Conservation (phyloP, 2,113 vertebrate species). For the Nicator chloris region DNA sequence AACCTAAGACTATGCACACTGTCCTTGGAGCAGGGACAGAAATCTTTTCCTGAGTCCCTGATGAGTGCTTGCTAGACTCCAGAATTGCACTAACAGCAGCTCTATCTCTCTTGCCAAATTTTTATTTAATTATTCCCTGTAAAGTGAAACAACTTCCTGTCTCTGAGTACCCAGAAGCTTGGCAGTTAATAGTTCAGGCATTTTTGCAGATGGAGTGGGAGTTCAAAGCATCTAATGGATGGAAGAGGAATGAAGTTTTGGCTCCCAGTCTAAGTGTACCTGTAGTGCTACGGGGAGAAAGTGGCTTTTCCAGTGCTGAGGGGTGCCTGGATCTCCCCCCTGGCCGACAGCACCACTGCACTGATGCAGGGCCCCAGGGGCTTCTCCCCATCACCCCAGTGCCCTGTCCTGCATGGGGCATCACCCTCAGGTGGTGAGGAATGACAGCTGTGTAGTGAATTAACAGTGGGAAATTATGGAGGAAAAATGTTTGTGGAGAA, state of each 20-base stretch:
- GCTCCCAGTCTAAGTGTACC: not conserved
- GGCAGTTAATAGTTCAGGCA: not conserved
- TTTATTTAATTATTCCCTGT: constrained; percentile 23
- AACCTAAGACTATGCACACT: not conserved
- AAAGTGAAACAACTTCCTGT: constrained; percentile 25
- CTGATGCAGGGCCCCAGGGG: not conserved
- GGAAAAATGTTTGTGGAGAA: not conserved
- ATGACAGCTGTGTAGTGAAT: fast-evolving
- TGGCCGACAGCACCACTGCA: fast-evolving
- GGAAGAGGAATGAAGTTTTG: not conserved
- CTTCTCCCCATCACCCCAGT: not conserved
- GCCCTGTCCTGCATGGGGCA: fast-evolving
- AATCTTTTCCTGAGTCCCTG: not conserved
- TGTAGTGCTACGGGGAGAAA: not conserved
- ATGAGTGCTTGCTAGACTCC: not conserved
- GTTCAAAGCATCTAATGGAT: not conserved
- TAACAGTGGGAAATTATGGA: not conserved
- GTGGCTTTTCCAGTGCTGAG: fast-evolving
- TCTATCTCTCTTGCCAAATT: not conserved
- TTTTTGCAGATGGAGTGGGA: not conserved
- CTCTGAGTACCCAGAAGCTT: constrained; percentile 28
- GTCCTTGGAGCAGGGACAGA: not conserved
- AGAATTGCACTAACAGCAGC: not conserved
- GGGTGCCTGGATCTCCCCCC: not conserved
- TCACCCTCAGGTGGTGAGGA: not conserved